phyloP scores from a whole-genome alignment of 1,140 invertebrate genomes.

The Drosophila albomicans region DNA sequence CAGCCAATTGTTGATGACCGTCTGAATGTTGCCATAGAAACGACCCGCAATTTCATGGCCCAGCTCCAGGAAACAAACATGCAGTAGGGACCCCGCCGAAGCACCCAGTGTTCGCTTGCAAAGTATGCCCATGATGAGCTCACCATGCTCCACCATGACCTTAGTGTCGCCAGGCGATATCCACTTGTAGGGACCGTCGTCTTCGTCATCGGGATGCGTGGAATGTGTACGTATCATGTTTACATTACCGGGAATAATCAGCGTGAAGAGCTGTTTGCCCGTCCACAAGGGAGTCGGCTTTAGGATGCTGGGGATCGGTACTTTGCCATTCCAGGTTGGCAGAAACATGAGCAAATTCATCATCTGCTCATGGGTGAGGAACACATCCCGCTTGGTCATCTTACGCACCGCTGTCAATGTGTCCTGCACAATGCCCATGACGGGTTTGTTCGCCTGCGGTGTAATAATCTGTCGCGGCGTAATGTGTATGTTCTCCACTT shows the following conservation, averaged over 20 bases:
- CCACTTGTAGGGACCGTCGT: slow-evolving; percentile 99
- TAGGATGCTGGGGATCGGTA: slow-evolving; percentile 98
- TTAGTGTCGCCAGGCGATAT: slow-evolving; percentile 99
- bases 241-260: slow-evolving; percentile 99
- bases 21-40: slow-evolving; percentile 99
- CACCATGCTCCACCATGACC: slow-evolving; percentile 99
- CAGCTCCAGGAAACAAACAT: slow-evolving; percentile 98
- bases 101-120: slow-evolving; percentile 99
- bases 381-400: slow-evolving; percentile 99
- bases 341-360: slow-evolving; percentile 99
- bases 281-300: slow-evolving; percentile 99
- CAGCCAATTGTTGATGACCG: slow-evolving; percentile 99
- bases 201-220: slow-evolving; percentile 99
- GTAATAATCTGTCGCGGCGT: slow-evolving; percentile 99
- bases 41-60: slow-evolving; percentile 98
- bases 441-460: slow-evolving; percentile 98
- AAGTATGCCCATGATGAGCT: slow-evolving; percentile 98
- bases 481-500: slow-evolving; percentile 98
- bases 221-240: slow-evolving; percentile 99
- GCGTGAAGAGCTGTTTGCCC: slow-evolving; percentile 98
- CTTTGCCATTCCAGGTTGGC: slow-evolving; percentile 99
- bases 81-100: slow-evolving; percentile 97
- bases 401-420: slow-evolving; percentile 99
- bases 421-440: slow-evolving; percentile 99
- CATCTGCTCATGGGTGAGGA: slow-evolving; percentile 98